Evolutionary conservation across 2,113 vertebrate genomes (phyloP), one percentile per base, ranked within the genome.

Genomic region (Furnarius figulus): DNA sequence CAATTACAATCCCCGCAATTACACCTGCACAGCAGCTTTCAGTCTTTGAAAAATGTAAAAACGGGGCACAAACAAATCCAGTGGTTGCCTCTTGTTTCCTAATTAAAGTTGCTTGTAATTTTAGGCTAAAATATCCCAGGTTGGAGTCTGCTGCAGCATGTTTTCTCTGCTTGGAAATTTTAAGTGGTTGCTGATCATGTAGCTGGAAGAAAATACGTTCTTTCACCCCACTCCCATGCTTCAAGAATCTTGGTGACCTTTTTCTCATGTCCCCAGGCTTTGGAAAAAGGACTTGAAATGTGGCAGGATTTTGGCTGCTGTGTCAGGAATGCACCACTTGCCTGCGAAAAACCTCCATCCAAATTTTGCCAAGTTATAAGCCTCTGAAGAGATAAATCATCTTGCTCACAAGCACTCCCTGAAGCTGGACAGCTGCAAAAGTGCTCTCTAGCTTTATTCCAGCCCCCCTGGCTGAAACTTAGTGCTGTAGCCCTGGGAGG

Each of bases 181-280:
- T 81, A 83, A 92, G 92, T 67, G 40, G 56, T 39, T 89, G 44
- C 61, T 63, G 67, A 79, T 61, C 58, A 28, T 56, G 84, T 85
- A 56, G 37, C 58, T 95, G 78, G 85, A 74, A 95, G 46, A 93
- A 86, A 90, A 91, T 37, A 77, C 1, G 11, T 20, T 74, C 42
- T 77, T 78, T 47, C 10, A 3, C 20, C 18, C 27, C 0, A 0
- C 46, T 30, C 22, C 13, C 12, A 15, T 46, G 30, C 55, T 93
- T 70, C 74, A 82, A 87, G 81, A 92, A 85, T 68, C 50, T 87
- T 61, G 10, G 47, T 96, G 92, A 93, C 82, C 87, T 94, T 94
- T 93, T 49, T 65, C 68, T 89, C 49, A 37, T 79, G 58, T 65
- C 71, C 49, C 33, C 42, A 40, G 79, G 93, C 73, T 85, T 81